A percentile compares a stretch with the other conserved stretches of the same genome.
Evolutionary conservation across 2,797 vertebrate genomes (phyloP).

Genomic region (Pangasius krempfi): DNA sequence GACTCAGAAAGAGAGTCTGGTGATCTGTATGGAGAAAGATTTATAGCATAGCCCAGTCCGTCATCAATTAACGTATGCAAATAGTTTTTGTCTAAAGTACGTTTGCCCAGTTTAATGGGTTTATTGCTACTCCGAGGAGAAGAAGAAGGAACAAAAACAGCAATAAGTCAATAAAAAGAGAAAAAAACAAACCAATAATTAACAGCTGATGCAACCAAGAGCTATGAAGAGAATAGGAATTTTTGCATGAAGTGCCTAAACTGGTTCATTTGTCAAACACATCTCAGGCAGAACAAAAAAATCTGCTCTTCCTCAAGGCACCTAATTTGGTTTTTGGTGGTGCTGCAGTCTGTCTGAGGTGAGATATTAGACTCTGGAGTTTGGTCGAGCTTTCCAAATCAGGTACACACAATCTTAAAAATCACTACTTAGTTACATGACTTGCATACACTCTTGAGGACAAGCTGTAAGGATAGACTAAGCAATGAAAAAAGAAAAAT

Average conservation of each 20-base stretch:
- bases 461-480: not conserved
- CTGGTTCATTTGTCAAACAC: conserved; percentile 49
- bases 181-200: conserved; percentile 39
- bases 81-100: conserved; percentile 43
- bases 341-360: conserved; percentile 18
- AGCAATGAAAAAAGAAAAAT: not conserved
- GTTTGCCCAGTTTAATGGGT: conserved; percentile 50
- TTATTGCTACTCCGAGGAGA: conserved; percentile 34
- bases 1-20: conserved; percentile 23
- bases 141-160: conserved; percentile 13
- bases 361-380: conserved; percentile 20
- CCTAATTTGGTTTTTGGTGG: conserved; percentile 37
- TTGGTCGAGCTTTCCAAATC: conserved; percentile 7
- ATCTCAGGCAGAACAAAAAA: conserved; percentile 42
- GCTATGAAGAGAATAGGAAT: conserved; percentile 31
- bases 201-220: conserved; percentile 40
- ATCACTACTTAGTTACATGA: not conserved
- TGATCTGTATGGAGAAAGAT: conserved; percentile 47
- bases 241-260: conserved; percentile 39
- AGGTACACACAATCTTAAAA: not conserved
- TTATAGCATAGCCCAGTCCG: conserved; percentile 36
- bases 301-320: conserved; percentile 25
- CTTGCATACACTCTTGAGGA: not conserved
- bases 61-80: conserved; percentile 55
- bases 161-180: conserved; percentile 38